These are phyloP conservation scores for Pygathrix nemaeus DNA, from an alignment of 2,113 vertebrate genomes.

Conservation along the genomic window DNA sequence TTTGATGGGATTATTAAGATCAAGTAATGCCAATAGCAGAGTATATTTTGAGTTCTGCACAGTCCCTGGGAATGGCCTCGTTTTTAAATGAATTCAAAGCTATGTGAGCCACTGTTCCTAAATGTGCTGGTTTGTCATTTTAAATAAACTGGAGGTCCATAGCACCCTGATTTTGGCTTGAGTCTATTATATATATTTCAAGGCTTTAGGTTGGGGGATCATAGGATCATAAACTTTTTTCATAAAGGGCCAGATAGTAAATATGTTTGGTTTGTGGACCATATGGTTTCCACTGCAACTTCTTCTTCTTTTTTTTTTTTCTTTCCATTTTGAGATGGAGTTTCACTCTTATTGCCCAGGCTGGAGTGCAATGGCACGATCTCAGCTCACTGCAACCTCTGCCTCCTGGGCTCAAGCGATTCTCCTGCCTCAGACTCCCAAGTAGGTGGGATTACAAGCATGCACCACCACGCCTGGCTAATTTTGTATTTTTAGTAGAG, in stretches of 20 bases:
- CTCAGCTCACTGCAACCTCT: no score
- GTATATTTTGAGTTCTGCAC: neutral
- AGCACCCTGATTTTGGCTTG: neutral
- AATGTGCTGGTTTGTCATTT: neutral
- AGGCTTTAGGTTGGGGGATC: neutral
- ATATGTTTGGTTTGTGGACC: neutral
- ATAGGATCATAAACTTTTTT: neutral
- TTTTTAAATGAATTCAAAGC: constrained; percentile 4
- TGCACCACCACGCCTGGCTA: no score
- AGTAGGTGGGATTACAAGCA: no score
- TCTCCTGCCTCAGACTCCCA: no score
- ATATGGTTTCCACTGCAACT: neutral
- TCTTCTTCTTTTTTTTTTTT: no score
- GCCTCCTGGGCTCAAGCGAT: no score
- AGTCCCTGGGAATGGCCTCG: neutral
- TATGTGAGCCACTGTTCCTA: neutral
- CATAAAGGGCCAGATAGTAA: neutral
- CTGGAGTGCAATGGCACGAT: no score
- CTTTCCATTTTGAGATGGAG: no score
- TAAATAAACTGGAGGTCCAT: neutral
- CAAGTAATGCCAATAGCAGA: neutral
- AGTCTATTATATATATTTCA: neutral
- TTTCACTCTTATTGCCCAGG: no score
- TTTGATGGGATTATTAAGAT: constrained; percentile 30
- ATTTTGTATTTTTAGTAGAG: no score